Conservation (phyloP, 2,888 invertebrate genomes). For the Cheilosia pagana region DNA sequence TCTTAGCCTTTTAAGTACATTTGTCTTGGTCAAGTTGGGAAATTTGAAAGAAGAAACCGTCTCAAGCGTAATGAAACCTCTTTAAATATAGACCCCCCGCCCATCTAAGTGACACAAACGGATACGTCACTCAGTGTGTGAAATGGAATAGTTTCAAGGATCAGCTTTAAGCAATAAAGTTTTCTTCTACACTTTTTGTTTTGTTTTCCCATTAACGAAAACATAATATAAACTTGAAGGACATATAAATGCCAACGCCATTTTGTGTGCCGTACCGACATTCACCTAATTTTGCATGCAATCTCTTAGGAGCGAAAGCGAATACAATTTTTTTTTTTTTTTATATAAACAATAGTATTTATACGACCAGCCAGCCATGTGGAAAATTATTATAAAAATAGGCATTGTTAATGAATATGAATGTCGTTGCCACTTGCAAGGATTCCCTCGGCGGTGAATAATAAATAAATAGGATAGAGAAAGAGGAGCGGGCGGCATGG, state of each 20-base stretch:
- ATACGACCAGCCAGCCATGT: conserved; percentile 46
- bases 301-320: conserved; percentile 36
- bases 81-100: no score
- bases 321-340: conserved; percentile 42
- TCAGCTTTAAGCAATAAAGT: conserved; percentile 38
- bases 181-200: conserved; percentile 2
- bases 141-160: conserved; percentile 54
- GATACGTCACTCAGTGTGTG: conserved; percentile 31
- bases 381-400: conserved; percentile 63
- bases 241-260: conserved; percentile 15
- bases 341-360: conserved; percentile 47
- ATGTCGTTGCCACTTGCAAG: conserved; percentile 69
- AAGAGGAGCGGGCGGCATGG: neutral
- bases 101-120: neutral
- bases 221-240: conserved; percentile 44
- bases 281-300: conserved; percentile 62
- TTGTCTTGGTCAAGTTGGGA: conserved; percentile 25
- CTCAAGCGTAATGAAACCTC: neutral
- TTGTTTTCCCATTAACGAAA: conserved; percentile 21
- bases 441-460: conserved; percentile 37
- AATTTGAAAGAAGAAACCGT: neutral
- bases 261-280: conserved; percentile 39
- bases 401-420: conserved; percentile 60
- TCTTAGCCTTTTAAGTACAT: conserved; percentile 17
- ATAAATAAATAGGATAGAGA: conserved; percentile 8